These are phyloP conservation scores for Xenopus laevis DNA, from an alignment of 2,113 vertebrate species.

Conservation along the genomic window DNA sequence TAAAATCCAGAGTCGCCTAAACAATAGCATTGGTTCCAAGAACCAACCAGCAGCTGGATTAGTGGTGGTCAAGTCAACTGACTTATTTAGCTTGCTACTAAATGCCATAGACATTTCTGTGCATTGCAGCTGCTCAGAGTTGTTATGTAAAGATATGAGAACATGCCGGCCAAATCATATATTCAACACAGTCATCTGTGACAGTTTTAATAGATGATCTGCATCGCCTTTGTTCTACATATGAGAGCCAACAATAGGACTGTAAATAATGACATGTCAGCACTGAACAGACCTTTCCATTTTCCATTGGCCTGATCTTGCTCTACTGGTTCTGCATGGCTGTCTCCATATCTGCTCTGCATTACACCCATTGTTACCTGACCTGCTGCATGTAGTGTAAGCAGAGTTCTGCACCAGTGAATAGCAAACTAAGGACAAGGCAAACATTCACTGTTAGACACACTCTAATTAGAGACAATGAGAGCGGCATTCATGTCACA, in stretches of 20 bases:
- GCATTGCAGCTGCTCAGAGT: too few relatives aligned
- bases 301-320: constrained; percentile 14
- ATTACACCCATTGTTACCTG: constrained; percentile 30
- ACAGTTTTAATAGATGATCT: constrained; percentile 32
- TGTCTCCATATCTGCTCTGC: constrained; percentile 8
- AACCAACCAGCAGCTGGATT: background rate
- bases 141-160: too few relatives aligned
- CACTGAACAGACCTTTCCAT: constrained; percentile 24
- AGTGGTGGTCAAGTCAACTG: background rate
- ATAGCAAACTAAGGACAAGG: constrained; percentile 27
- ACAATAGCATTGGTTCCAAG: background rate
- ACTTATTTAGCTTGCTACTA: too few relatives aligned
- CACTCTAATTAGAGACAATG: constrained; percentile 19
- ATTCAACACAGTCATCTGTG: background rate
- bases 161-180: too few relatives aligned
- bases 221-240: constrained; percentile 22
- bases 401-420: constrained; percentile 41
- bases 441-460: constrained; percentile 17
- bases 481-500: constrained; percentile 22
- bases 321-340: constrained; percentile 36
- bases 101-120: too few relatives aligned
- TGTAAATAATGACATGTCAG: constrained; percentile 14
- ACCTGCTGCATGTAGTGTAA: constrained; percentile 18
- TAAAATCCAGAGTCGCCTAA: background rate
- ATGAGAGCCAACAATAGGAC: background rate